Base-by-base conservation (phyloP, 2,888 invertebrate species). In the Cerceris ruficornis region DNA sequence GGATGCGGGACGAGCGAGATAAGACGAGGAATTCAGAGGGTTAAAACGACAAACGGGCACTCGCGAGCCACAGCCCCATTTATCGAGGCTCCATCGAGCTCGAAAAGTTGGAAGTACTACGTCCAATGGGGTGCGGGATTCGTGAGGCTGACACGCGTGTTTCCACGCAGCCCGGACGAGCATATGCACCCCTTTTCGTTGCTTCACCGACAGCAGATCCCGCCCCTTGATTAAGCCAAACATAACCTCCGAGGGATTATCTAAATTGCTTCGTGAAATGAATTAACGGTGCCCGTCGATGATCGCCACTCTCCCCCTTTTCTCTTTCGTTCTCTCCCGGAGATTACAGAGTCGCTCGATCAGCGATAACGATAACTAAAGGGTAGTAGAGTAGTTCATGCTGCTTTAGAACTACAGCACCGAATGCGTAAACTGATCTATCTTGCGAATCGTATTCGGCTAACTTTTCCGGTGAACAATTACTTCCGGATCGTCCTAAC, bases 211-310 rank as follows among this genome's bases (percentile, higher is more conserved):
- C 87, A 76, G 78, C 81, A 83, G 82, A 86, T 87, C 86, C 87
- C 86, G 81, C 82, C 88, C 88, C 82, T 81, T 88, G 89, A 90
- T 89, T 89, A 90, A 89, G 86, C 86, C 87, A 87, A 90, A 89
- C 90, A 88, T 85, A 87, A 90, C 88, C 88, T 87, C 83, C 85
- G 76, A 83, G 85, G 88, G 90, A 90, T 91, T 88, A 91, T 90
- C 90, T 88, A 88, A 91, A 91, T 91, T 89, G 90, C 87, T 88
- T 87, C 87, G 89, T 88, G 91, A 91, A 90, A 91, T 90, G 86
- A 90, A 90, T 91, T 91, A 91, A 91, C 90, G 88, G 87, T 79
- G 80, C 85, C 87, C 89, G 82, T 87, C 86, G 86, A 86, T 86
- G 86, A 87, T 83, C 85, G 76, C 69, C 70, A 50, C 65, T 60